A percentile compares a stretch with the other conserved stretches of the same genome.
Evolutionary conservation across 2,888 invertebrate species (phyloP).

Genomic region (Drosophila paramelanica): DNA sequence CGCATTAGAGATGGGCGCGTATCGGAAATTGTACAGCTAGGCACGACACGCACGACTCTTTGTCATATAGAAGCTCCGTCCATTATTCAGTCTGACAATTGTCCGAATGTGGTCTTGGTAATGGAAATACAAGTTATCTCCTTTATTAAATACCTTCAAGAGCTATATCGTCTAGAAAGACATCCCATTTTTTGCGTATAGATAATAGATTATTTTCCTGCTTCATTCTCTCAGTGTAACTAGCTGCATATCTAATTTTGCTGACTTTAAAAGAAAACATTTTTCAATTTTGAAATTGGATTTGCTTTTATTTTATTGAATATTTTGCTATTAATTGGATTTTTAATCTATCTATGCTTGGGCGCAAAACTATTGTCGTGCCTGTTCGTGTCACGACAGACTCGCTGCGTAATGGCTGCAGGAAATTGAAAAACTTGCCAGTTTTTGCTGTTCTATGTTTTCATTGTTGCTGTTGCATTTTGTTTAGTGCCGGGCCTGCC

Average conservation of each 20-base stretch:
- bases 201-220: no score
- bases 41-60: neutral
- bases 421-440: conserved; percentile 78
- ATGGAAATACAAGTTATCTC: no score
- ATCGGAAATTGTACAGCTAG: neutral
- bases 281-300: no score
- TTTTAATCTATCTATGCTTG: neutral
- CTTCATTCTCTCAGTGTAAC: no score
- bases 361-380: no score
- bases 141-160: no score
- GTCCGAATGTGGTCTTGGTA: no score
- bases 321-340: neutral
- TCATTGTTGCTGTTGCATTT: conserved; percentile 36
- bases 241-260: no score
- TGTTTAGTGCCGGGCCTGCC: conserved; percentile 20
- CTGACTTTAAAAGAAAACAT: no score
- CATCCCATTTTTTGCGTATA: no score
- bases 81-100: no score
- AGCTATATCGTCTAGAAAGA: no score
- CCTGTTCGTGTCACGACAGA: conserved; percentile 1
- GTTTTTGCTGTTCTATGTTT: conserved; percentile 29
- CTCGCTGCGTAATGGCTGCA: conserved; percentile 65
- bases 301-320: neutral
- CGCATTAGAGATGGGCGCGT: conserved; percentile 7
- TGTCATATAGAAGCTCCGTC: neutral